Evolutionary conservation across 2,797 vertebrate genomes (phyloP).

Genomic region (Buceros bicornis): DNA sequence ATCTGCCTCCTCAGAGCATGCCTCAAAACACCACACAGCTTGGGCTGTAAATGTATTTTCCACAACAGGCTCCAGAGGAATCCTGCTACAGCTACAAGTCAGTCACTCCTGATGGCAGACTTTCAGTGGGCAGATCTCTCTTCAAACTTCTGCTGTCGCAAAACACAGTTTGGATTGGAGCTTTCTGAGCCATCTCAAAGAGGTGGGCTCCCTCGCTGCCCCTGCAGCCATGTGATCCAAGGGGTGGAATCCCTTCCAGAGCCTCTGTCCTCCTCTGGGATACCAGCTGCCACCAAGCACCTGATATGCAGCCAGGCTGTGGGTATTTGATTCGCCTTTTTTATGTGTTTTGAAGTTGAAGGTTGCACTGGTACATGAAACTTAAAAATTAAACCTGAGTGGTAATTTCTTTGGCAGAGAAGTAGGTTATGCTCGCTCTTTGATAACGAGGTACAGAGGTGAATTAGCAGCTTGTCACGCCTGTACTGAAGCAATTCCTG

Average conservation of each 20-base stretch:
- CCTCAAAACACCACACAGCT: not conserved
- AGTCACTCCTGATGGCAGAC: not conserved
- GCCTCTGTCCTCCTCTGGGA: not conserved
- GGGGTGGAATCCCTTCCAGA: not conserved
- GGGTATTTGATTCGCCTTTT: not conserved
- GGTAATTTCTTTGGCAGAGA: not conserved
- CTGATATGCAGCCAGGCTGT: not conserved
- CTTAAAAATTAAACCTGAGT: not conserved
- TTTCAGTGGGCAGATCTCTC: not conserved
- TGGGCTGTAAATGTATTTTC: not conserved
- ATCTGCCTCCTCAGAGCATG: not conserved
- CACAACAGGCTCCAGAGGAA: not conserved
- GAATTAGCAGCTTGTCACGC: not conserved
- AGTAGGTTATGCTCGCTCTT: not conserved
- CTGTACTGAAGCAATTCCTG: not conserved
- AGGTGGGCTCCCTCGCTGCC: accelerated
- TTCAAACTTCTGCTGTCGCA: not conserved
- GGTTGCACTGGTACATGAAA: not conserved
- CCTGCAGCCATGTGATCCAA: accelerated
- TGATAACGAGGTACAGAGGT: not conserved
- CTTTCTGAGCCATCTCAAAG: not conserved
- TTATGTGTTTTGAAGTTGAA: not conserved
- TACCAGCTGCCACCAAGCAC: not conserved
- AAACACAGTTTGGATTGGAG: not conserved
- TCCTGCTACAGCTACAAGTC: not conserved